These are phyloP conservation scores for Parauchenoglanis punctatus DNA, from an alignment of 2,797 vertebrate species.

Conservation along the genomic window DNA sequence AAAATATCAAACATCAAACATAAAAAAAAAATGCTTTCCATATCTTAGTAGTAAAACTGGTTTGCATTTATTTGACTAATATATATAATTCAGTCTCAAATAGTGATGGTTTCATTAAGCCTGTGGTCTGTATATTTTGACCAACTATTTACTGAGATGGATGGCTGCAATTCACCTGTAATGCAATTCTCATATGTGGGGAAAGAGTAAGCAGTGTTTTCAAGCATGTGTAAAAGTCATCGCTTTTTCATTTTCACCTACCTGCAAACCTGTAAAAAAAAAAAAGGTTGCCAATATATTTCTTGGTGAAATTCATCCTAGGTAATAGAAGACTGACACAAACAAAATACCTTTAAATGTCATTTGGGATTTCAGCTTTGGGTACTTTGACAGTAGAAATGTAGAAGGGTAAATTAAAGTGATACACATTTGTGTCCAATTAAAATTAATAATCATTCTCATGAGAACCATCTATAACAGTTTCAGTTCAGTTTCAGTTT, in stretches of 20 bases:
- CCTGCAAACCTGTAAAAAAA: neutral
- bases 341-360: neutral
- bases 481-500: too few species aligned
- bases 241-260: neutral
- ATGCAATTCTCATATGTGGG: neutral
- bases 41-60: neutral
- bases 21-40: neutral
- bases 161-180: constrained; percentile 2
- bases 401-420: neutral
- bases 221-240: constrained; percentile 5
- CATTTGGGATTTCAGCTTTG: neutral
- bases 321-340: neutral
- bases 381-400: neutral
- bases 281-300: neutral
- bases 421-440: constrained; percentile 26
- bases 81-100: constrained; percentile 44
- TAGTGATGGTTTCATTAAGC: constrained; percentile 64
- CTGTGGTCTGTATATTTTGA: constrained; percentile 49
- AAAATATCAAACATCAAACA: neutral
- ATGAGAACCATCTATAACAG: constrained; percentile 4
- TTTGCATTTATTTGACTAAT: neutral
- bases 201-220: neutral
- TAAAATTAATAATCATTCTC: constrained; percentile 23
- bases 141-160: neutral
- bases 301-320: neutral